Evolutionary conservation across 2,113 vertebrate genomes (phyloP).

Genomic region (Phrynosoma blainvillii): DNA sequence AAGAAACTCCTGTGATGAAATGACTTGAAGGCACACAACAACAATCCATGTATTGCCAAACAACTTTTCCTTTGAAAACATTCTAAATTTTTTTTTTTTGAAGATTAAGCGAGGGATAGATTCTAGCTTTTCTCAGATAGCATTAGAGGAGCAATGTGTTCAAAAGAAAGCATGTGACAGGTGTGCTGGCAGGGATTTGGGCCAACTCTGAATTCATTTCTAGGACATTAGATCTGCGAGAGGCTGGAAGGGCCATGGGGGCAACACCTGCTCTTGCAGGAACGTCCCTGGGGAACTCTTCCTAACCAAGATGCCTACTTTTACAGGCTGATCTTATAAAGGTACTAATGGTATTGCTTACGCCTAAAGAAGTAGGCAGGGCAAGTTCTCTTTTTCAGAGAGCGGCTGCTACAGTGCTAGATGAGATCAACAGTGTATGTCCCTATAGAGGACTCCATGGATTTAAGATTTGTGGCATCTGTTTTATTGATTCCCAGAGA

Average conservation of each 20-base stretch:
- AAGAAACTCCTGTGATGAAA: no score
- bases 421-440: background rate
- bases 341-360: background rate
- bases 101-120: no score
- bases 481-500: no score
- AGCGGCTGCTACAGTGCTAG: no score
- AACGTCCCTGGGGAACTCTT: background rate
- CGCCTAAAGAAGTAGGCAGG: background rate
- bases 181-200: background rate
- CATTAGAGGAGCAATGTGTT: background rate
- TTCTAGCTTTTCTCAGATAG: no score
- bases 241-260: background rate
- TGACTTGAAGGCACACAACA: no score
- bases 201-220: background rate
- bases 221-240: background rate
- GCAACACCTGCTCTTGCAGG: background rate
- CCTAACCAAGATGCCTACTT: constrained; percentile 10
- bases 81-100: no score
- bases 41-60: no score
- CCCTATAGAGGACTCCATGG: no score
- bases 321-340: background rate
- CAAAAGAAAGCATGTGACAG: background rate
- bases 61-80: no score
- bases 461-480: no score
- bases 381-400: background rate